phyloP scores from a whole-genome alignment of 2,113 vertebrate species.

The Albula goreensis region DNA sequence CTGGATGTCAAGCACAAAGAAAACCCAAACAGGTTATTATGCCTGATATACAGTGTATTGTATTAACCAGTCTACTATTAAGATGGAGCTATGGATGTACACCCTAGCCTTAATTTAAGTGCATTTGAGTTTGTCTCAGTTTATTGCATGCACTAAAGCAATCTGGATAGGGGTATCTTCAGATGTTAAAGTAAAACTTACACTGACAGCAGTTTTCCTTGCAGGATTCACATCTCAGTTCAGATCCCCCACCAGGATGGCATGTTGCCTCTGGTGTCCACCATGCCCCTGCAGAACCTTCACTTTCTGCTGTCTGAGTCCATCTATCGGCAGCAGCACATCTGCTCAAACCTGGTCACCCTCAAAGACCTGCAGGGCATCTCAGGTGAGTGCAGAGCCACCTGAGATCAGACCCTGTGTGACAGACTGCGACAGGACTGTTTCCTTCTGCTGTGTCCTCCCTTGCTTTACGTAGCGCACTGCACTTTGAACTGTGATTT shows the following conservation, averaged over 20 bases:
- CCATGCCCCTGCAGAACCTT: constrained; percentile 91
- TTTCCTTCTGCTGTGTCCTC: too few species aligned
- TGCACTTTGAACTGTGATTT: too few species aligned
- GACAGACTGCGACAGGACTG: too few species aligned
- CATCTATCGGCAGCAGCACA: constrained; percentile 92
- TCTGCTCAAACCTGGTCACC: constrained; percentile 92
- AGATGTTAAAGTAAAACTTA: too few species aligned
- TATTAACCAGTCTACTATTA: too few species aligned
- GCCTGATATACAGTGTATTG: background rate
- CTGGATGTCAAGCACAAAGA: constrained; percentile 96
- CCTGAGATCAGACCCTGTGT: background rate
- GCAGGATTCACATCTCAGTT: constrained; percentile 94
- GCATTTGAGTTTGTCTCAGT: too few species aligned
- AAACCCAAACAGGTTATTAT: constrained; percentile 87
- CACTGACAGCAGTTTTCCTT: background rate
- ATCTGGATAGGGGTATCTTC: too few species aligned
- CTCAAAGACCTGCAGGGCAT: constrained; percentile 80
- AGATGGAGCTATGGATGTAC: too few species aligned
- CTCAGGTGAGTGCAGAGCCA: constrained; percentile 73
- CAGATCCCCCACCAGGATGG: constrained; percentile 98
- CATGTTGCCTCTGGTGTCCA: constrained; percentile 95
- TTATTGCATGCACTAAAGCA: too few species aligned
- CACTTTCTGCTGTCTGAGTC: constrained; percentile 95
- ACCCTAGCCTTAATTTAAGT: too few species aligned
- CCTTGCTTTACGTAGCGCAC: too few species aligned